Evolutionary conservation across 2,113 vertebrate species (phyloP).

Genomic region (Pipa parva): DNA sequence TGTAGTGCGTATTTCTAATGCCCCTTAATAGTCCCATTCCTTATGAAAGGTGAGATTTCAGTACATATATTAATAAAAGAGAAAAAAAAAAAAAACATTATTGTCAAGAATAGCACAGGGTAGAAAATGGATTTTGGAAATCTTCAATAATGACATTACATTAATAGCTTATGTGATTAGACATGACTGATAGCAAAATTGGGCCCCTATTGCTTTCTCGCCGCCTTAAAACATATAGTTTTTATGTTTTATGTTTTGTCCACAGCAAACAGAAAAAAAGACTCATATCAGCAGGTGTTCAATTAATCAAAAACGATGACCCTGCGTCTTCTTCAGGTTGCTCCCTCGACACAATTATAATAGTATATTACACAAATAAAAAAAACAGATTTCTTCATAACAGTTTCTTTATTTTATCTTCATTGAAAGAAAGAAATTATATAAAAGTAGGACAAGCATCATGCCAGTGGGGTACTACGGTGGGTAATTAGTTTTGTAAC

Average conservation of each 20-base stretch:
- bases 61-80: conserved; percentile 47
- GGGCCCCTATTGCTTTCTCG: conserved; percentile 61
- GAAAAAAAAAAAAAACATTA: conserved; percentile 63
- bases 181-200: conserved; percentile 75
- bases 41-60: conserved; percentile 60
- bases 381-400: not conserved
- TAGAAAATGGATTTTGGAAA: conserved; percentile 65
- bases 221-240: conserved; percentile 57
- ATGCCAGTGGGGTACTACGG: no score
- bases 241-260: conserved; percentile 55
- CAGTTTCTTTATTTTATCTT: no score
- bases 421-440: no score
- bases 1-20: conserved; percentile 27
- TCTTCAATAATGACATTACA: conserved; percentile 75
- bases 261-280: conserved; percentile 50
- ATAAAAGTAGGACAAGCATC: no score
- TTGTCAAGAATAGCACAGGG: conserved; percentile 61
- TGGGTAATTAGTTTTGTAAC: no score
- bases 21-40: conserved; percentile 59
- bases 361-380: conserved; percentile 22
- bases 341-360: conserved; percentile 25
- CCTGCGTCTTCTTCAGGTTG: not conserved
- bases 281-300: conserved; percentile 33
- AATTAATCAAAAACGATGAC: conserved; percentile 40
- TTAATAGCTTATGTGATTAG: conserved; percentile 74